Percentiles rank a stretch among this genome's conserved stretches.
phyloP scores from a whole-genome alignment of 2,888 invertebrate genomes.

The Sisyra terminalis region DNA sequence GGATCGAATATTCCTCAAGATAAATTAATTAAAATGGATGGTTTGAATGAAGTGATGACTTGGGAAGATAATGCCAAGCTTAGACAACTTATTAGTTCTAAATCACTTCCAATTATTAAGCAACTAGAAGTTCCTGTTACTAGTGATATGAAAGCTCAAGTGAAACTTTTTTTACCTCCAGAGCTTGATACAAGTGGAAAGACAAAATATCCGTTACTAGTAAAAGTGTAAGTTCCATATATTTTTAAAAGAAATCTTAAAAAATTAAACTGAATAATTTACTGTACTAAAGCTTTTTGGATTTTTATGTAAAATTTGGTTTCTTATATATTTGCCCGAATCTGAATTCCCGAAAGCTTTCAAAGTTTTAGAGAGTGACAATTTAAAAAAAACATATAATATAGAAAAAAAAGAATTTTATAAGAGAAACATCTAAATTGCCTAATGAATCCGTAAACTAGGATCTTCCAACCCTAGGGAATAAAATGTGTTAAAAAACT shows the following conservation, averaged over 20 bases:
- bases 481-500: too few species aligned
- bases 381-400: too few species aligned
- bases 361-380: too few species aligned
- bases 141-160: constrained; percentile 45
- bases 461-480: too few species aligned
- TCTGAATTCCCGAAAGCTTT: too few species aligned
- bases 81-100: constrained; percentile 28
- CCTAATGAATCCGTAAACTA: too few species aligned
- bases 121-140: constrained; percentile 49
- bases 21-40: constrained; percentile 37
- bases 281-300: too few species aligned
- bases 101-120: constrained; percentile 38
- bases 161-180: constrained; percentile 55
- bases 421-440: too few species aligned
- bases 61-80: constrained; percentile 56
- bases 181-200: constrained; percentile 46
- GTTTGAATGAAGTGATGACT: constrained; percentile 23
- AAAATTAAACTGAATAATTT: too few species aligned
- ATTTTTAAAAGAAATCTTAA: not conserved
- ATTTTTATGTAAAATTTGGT: too few species aligned
- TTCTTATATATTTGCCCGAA: too few species aligned
- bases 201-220: constrained; percentile 64
- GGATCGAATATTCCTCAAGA: constrained; percentile 74
- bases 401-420: too few species aligned
- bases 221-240: constrained; percentile 55